These are phyloP conservation scores for Rhinichthys klamathensis DNA, from an alignment of 2,113 vertebrate genomes.

Conservation along the genomic window DNA sequence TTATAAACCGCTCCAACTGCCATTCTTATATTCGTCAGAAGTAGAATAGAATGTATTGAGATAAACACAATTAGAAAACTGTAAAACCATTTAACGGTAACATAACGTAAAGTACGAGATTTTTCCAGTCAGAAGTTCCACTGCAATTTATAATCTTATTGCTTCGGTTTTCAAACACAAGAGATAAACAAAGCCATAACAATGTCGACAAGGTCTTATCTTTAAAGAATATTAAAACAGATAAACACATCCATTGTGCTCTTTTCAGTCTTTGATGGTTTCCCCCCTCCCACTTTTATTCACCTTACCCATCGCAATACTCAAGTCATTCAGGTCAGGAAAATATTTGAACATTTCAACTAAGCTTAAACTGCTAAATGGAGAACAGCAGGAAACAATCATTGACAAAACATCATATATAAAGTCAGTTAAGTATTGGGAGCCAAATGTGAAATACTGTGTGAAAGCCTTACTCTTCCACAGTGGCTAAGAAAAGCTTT, in stretches of 20 bases:
- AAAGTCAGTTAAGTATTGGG: constrained; percentile 25
- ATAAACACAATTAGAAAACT: constrained; percentile 40
- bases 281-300: background rate
- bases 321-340: constrained; percentile 40
- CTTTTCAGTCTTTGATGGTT: constrained; percentile 5
- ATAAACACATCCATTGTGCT: constrained; percentile 37
- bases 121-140: constrained; percentile 31
- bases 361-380: constrained; percentile 34
- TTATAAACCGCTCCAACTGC: constrained; percentile 33
- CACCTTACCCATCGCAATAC: background rate
- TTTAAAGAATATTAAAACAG: constrained; percentile 48
- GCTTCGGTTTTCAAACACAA: constrained; percentile 56
- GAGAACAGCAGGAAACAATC: constrained; percentile 43
- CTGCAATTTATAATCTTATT: constrained; percentile 52
- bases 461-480: background rate
- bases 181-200: constrained; percentile 47
- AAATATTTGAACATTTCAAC: constrained; percentile 24
- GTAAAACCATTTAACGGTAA: constrained; percentile 32
- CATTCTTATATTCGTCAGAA: constrained; percentile 24
- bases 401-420: constrained; percentile 47
- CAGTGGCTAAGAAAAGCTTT: background rate
- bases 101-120: constrained; percentile 36
- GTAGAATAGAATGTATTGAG: constrained; percentile 34
- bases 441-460: constrained; percentile 31
- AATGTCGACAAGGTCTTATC: constrained; percentile 28